Evolutionary conservation across 1,140 invertebrate genomes (phyloP).

Genomic region (Drosophila bifasciata): DNA sequence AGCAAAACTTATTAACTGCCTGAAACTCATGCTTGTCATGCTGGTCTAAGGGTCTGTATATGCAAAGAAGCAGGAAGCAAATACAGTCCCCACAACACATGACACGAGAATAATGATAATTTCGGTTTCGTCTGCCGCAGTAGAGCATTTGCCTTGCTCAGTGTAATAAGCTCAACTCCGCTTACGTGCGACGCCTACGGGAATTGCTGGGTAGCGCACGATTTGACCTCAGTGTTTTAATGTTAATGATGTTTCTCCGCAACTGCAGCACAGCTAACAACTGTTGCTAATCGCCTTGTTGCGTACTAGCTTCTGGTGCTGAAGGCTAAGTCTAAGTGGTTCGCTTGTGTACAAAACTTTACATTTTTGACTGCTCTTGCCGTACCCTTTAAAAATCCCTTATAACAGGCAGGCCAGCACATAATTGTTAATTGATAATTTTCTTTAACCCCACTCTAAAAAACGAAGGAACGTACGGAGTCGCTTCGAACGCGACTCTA

Average conservation of each 20-base stretch:
- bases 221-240: slow-evolving; percentile 54
- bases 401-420: too few species aligned
- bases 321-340: too few species aligned
- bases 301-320: slow-evolving; percentile 28
- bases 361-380: too few species aligned
- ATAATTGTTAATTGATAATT: too few species aligned
- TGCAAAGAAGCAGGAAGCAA: slow-evolving; percentile 50
- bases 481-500: too few species aligned
- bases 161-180: slow-evolving; percentile 37
- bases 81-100: slow-evolving; percentile 30
- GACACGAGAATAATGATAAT: slow-evolving; percentile 55
- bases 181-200: slow-evolving; percentile 15
- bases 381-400: too few species aligned
- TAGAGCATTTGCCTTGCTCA: slow-evolving; percentile 33
- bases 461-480: too few species aligned
- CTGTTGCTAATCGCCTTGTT: slow-evolving; percentile 55
- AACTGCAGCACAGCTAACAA: slow-evolving; percentile 19
- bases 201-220: slow-evolving; percentile 29
- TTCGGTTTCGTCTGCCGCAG: slow-evolving; percentile 26
- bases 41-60: slow-evolving; percentile 9
- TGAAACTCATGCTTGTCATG: slow-evolving; percentile 29
- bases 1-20: too few species aligned
- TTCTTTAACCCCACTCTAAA: too few species aligned
- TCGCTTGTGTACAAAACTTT: slow-evolving; percentile 6
- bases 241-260: slow-evolving; percentile 56